A percentile compares a stretch with the other conserved stretches of the same genome.
phyloP scores from a whole-genome alignment of 2,888 invertebrate species.

The Eubasilissa splendida region DNA sequence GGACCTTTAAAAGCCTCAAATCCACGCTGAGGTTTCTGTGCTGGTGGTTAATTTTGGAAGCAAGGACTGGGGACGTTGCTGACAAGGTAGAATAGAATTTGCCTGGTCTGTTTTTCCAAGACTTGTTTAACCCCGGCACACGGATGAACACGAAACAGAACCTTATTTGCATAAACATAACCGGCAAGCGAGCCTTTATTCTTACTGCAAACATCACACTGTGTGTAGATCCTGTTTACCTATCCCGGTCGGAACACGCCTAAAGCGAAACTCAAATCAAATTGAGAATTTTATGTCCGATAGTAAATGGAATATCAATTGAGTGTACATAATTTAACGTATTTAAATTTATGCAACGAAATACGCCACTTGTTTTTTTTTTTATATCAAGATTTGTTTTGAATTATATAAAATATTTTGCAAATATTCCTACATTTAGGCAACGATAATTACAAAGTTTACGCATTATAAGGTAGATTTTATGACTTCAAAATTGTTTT shows the following conservation, averaged over 20 bases:
- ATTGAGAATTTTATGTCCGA: constrained; percentile 26
- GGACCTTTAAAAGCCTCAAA: not conserved
- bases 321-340: too few species aligned
- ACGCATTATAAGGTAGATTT: too few species aligned
- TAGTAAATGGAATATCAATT: not conserved
- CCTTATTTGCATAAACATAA: constrained; percentile 32
- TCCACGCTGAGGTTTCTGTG: constrained; percentile 3
- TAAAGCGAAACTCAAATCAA: constrained; percentile 25
- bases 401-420: too few species aligned
- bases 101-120: constrained; percentile 23
- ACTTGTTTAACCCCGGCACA: constrained; percentile 32
- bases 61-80: constrained; percentile 1
- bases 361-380: too few species aligned
- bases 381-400: too few species aligned
- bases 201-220: constrained; percentile 38
- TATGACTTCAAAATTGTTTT: too few species aligned
- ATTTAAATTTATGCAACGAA: too few species aligned
- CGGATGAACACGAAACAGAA: constrained; percentile 33
- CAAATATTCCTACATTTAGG: too few species aligned
- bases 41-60: constrained; percentile 9
- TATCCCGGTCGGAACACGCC: constrained; percentile 4
- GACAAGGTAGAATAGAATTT: constrained; percentile 2
- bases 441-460: too few species aligned
- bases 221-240: constrained; percentile 30
- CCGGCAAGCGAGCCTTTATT: constrained; percentile 39